Percentiles rank a stretch among this genome's conserved stretches.
Evolutionary conservation across 2,797 vertebrate species (phyloP).

Genomic region (Holocentrus rufus): DNA sequence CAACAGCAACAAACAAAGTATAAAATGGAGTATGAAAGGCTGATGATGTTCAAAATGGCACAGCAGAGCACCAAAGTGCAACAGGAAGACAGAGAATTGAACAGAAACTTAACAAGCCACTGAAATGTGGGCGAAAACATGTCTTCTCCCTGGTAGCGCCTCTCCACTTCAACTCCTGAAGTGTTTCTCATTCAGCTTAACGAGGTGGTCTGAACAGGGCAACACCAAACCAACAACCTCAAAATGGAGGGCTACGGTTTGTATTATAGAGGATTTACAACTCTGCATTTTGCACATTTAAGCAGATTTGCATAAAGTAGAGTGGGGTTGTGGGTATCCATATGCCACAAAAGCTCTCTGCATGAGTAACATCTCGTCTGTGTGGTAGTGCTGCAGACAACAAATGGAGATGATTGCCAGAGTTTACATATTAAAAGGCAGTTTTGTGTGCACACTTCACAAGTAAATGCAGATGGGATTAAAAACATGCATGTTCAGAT

Average conservation of each 20-base stretch:
- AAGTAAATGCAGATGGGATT: background rate
- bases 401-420: background rate
- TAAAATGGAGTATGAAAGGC: conserved; percentile 28
- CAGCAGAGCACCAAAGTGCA: conserved; percentile 51
- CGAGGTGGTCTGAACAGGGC: conserved; percentile 62
- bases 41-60: conserved; percentile 23
- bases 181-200: conserved; percentile 74
- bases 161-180: conserved; percentile 65
- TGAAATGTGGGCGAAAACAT: conserved; percentile 57
- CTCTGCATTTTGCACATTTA: conserved; percentile 40
- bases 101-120: conserved; percentile 51
- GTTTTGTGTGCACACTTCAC: background rate
- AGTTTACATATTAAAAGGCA: background rate
- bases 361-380: conserved; percentile 1
- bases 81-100: conserved; percentile 9
- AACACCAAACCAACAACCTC: conserved; percentile 57
- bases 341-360: conserved; percentile 15
- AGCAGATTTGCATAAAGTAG: conserved; percentile 47
- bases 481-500: background rate
- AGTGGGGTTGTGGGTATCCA: conserved; percentile 40
- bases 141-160: conserved; percentile 44
- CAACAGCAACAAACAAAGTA: background rate
- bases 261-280: conserved; percentile 49
- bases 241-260: conserved; percentile 42
- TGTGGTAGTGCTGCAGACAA: background rate